These are phyloP conservation scores for Bombylius discolor DNA, from an alignment of 2,888 invertebrate genomes.

Conservation along the genomic window DNA sequence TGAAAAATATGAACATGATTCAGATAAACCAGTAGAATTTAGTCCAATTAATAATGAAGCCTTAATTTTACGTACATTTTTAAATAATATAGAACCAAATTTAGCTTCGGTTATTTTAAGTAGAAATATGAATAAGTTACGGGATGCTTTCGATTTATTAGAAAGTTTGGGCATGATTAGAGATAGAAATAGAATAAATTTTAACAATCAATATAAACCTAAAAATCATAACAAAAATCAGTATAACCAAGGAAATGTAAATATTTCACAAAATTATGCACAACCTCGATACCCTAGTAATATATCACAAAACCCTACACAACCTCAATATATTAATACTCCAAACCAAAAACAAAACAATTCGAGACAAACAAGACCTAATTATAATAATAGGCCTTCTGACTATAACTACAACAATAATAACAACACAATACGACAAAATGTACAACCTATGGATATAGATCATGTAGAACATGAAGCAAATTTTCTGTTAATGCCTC, in stretches of 20 bases:
- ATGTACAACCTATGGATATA: not conserved
- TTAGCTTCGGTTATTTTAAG: slow-evolving; percentile 12
- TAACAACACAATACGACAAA: not conserved
- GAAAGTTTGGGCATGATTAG: slow-evolving; percentile 12
- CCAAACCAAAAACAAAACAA: not conserved
- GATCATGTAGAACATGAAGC: not conserved
- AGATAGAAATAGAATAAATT: slow-evolving; percentile 1
- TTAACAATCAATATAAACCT: not conserved
- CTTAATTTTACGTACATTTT: slow-evolving; percentile 13
- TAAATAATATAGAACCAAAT: slow-evolving; percentile 10
- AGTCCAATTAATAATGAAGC: slow-evolving; percentile 11
- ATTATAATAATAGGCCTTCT: not conserved
- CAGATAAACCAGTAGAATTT: slow-evolving; percentile 12
- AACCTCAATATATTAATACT: no score
- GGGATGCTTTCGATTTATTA: slow-evolving; percentile 13
- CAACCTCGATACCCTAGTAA: no score
- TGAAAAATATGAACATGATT: slow-evolving; percentile 12
- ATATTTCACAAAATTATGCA: no score
- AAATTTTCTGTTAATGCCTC: slow-evolving; percentile 3
- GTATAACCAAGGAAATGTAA: no score
- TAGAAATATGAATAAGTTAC: slow-evolving; percentile 9
- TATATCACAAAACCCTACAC: no score
- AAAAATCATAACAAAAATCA: no score
- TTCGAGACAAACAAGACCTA: not conserved
- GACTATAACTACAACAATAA: not conserved